A percentile compares a stretch with the other conserved stretches of the same genome.
Conservation (phyloP, 1,140 invertebrate species). For the Charaxes varanes region DNA sequence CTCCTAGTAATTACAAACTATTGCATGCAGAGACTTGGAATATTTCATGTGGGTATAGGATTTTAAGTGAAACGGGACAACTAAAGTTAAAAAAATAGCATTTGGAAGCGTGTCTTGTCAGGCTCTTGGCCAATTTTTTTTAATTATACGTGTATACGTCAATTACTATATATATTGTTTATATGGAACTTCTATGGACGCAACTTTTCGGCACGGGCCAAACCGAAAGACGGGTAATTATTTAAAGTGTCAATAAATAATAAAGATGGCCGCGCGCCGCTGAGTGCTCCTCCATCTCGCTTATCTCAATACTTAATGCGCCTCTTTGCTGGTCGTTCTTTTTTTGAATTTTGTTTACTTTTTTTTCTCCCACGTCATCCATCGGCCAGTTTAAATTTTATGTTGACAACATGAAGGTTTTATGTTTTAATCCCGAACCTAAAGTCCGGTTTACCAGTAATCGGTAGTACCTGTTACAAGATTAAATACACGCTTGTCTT, state of each 20-base stretch:
- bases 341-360: slow-evolving; percentile 46
- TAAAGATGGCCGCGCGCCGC: slow-evolving; percentile 57
- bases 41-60: no score
- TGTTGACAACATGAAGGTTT: slow-evolving; percentile 67
- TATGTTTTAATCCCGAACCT: slow-evolving; percentile 68
- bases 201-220: slow-evolving; percentile 60
- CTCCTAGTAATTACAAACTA: no score
- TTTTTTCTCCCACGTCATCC: slow-evolving; percentile 49
- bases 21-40: no score
- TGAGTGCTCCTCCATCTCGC: slow-evolving; percentile 68
- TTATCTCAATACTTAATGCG: slow-evolving; percentile 72
- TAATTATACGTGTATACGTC: no score
- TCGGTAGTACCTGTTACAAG: slow-evolving; percentile 38
- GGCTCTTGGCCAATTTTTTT: no score
- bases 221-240: slow-evolving; percentile 55
- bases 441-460: slow-evolving; percentile 34
- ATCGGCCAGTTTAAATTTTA: slow-evolving; percentile 54
- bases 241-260: slow-evolving; percentile 74
- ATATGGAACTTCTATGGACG: slow-evolving; percentile 10
- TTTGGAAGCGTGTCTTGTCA: no score
- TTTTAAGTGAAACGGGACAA: no score
- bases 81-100: no score
- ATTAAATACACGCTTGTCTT: slow-evolving; percentile 29
- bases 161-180: no score
- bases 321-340: slow-evolving; percentile 63